A percentile compares a stretch with the other conserved stretches of the same genome.
These are phyloP conservation scores for Torymus aiolomorphi DNA, from an alignment of 2,888 invertebrate genomes.

Conservation along the genomic window DNA sequence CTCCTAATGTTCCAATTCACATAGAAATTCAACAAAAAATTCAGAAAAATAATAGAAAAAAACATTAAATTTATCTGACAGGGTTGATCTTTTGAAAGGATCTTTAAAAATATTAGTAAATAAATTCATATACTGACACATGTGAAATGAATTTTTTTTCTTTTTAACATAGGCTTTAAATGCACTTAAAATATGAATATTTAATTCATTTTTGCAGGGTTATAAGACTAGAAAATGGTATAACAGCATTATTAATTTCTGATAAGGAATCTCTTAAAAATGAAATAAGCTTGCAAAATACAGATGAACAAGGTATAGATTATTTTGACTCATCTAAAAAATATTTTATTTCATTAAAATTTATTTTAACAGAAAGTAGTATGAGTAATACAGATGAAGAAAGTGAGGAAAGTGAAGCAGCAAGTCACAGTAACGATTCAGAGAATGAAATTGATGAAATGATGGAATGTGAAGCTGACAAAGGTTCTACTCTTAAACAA, in stretches of 20 bases:
- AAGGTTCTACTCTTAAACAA: conserved; percentile 60
- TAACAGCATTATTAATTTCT: conserved; percentile 84
- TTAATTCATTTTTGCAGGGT: conserved; percentile 75
- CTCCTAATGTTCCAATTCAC: too few species aligned
- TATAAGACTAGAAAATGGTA: conserved; percentile 82
- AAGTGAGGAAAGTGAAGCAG: conserved; percentile 58
- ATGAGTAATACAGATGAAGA: conserved; percentile 21
- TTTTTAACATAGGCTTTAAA: neutral
- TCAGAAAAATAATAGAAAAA: too few species aligned
- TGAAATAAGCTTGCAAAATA: conserved; percentile 20
- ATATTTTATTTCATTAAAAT: neutral
- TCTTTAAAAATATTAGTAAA: too few species aligned
- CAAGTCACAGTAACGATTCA: conserved; percentile 53
- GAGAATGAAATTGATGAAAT: conserved; percentile 56
- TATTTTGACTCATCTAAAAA: neutral
- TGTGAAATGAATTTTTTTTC: too few species aligned
- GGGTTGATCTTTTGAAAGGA: too few species aligned
- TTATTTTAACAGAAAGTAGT: conserved; percentile 3
- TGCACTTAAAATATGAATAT: neutral
- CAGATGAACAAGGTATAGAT: conserved; percentile 24
- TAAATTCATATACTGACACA: too few species aligned
- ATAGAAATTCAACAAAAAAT: too few species aligned
- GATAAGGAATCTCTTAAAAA: conserved; percentile 75
- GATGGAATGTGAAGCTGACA: conserved; percentile 47
- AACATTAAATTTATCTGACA: too few species aligned